Evolutionary conservation across 1,140 invertebrate species (phyloP), one percentile per base, ranked within the genome.

Genomic region (Homarus americanus): DNA sequence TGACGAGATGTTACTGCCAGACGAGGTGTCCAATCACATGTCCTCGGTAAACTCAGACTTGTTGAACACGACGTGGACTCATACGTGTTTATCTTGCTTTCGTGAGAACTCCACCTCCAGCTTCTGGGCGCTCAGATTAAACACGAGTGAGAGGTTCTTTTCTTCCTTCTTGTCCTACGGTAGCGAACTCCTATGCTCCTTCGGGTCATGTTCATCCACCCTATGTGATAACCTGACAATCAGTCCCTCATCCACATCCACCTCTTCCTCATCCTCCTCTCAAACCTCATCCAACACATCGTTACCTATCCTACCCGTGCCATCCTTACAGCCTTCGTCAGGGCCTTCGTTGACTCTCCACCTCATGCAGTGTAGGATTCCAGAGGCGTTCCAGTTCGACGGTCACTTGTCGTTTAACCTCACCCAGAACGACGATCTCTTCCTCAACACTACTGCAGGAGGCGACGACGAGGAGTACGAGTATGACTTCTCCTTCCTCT

Each of bases 401-500:
- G 41, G n/a, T 32, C 78, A 49, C 32, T 1, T 44, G 66, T 44
- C 79, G n/a, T 34, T 75, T 63, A 82, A 82, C 79, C 79, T 89
- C 34, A 87, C 40, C 34, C 75, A 80, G 12, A 76, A 58, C 32
- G 86, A 58, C 32, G 79, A 82, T 20, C 12, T 41, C 34, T 58
- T 53, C 38, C 87, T 73, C 41, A 82, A 90, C 79, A 28, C 80
- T 66, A 82, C 63, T 5, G 80, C 66, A 49, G 49, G 49, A 15
- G 40, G 84, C 41, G 82, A 44, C 28, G 66, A 41, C n/a, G 85
- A 79, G 10, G 53, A n/a, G n/a, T 88, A 88, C 73, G 72, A 88
- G 28, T 92, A 92, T 32, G 91, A 92, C 86, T 92, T 92, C 72
- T 92, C 91, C 86, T 92, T 88, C 86, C 86, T 92, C 69, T 90